Evolutionary conservation across 2,797 vertebrate genomes (phyloP).

Genomic region (Remorina albescens): DNA sequence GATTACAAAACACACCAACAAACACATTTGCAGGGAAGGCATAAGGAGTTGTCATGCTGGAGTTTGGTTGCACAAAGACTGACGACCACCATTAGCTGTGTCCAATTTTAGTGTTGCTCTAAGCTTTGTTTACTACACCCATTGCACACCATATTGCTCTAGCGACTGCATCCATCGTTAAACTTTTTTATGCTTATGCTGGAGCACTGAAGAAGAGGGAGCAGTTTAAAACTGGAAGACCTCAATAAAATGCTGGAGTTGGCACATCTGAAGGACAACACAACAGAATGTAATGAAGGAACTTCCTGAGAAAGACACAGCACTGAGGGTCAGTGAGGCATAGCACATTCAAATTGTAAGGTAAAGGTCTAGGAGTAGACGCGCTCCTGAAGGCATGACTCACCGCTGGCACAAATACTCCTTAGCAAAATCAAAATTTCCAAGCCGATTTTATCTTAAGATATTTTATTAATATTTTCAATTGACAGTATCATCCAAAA

Average conservation of each 20-base stretch:
- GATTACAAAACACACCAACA: constrained; percentile 11
- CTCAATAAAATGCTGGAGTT: constrained; percentile 33
- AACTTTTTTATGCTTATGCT: constrained; percentile 34
- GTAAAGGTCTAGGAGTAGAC: neutral
- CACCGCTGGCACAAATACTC: neutral
- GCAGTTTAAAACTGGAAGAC: constrained; percentile 25
- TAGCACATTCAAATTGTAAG: constrained; percentile 6
- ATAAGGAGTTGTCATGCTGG: constrained; percentile 3
- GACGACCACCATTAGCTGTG: neutral
- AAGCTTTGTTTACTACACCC: constrained; percentile 10
- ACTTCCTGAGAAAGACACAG: constrained; percentile 24
- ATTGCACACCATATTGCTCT: neutral
- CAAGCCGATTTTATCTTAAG: constrained; percentile 70
- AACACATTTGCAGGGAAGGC: constrained; percentile 10
- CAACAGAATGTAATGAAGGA: constrained; percentile 3
- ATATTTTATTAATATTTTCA: constrained; percentile 84
- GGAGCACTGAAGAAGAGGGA: neutral
- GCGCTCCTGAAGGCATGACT: neutral
- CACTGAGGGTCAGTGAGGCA: neutral
- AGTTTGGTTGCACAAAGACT: constrained; percentile 1
- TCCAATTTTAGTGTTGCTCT: constrained; percentile 13
- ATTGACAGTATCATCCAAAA: constrained; percentile 84
- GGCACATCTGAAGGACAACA: constrained; percentile 24
- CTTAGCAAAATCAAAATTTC: constrained; percentile 22
- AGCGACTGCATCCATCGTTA: constrained; percentile 20